phyloP scores from a whole-genome alignment of 2,113 vertebrate genomes.

The Rutilus rutilus region DNA sequence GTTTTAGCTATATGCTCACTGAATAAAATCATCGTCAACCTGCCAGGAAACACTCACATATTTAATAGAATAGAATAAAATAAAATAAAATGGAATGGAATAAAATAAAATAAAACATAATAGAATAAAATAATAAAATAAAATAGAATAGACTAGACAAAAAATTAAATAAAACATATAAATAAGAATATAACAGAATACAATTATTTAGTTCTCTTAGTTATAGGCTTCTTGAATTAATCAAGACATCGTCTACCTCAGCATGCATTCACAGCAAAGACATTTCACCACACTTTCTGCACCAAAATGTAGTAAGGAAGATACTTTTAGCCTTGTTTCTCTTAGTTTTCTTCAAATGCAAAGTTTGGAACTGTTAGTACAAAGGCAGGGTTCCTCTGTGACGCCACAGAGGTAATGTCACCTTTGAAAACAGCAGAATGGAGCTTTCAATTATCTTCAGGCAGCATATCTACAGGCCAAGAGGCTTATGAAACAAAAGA shows the following conservation, averaged over 20 bases:
- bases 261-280: constrained; percentile 5
- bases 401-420: constrained; percentile 3
- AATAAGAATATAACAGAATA: background rate
- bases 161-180: background rate
- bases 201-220: background rate
- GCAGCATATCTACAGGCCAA: constrained; percentile 1
- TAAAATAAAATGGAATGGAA: too few species aligned
- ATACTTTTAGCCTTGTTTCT: background rate
- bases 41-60: background rate
- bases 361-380: background rate
- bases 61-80: background rate
- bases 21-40: background rate
- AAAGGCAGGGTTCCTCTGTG: background rate
- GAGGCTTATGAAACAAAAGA: constrained; percentile 36
- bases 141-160: background rate
- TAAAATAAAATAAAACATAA: too few species aligned
- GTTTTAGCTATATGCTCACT: too few species aligned
- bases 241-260: constrained; percentile 6
- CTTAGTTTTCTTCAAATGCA: background rate
- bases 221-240: background rate
- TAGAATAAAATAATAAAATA: background rate
- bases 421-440: background rate
- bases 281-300: background rate
- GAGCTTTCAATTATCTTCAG: constrained; percentile 38
- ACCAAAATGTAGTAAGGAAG: background rate